A percentile compares a stretch with the other conserved stretches of the same genome.
These are phyloP conservation scores for Scaptomyza tumidula DNA, from an alignment of 2,888 invertebrate genomes.

Conservation along the genomic window DNA sequence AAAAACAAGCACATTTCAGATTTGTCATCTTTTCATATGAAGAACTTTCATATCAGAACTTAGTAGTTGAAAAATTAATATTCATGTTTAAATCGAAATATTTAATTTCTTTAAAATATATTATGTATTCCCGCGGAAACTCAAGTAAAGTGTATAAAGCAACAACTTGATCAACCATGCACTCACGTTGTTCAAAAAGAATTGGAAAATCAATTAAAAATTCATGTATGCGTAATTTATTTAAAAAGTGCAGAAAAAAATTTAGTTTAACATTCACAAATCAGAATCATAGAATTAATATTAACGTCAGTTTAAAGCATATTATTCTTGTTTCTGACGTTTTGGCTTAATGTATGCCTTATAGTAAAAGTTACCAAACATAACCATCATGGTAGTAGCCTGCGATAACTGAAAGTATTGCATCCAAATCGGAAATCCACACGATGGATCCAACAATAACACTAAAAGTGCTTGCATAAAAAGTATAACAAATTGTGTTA, in stretches of 20 bases:
- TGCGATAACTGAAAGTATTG: slow-evolving; percentile 86
- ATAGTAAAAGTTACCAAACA: slow-evolving; percentile 87
- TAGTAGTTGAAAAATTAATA: background rate
- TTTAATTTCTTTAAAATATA: background rate
- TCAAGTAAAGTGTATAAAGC: background rate
- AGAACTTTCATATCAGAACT: too few species aligned
- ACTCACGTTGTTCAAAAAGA: background rate
- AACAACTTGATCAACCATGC: background rate
- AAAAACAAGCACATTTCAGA: too few species aligned
- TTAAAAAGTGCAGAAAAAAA: background rate
- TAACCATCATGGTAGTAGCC: slow-evolving; percentile 85
- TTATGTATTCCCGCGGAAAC: background rate
- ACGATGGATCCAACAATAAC: slow-evolving; percentile 84
- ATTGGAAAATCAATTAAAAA: background rate
- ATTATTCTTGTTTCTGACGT: slow-evolving; percentile 11
- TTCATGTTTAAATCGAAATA: background rate
- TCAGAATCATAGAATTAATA: background rate
- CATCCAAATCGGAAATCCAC: slow-evolving; percentile 85
- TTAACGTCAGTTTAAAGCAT: background rate
- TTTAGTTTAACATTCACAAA: background rate
- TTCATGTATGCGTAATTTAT: background rate
- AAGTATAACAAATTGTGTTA: slow-evolving; percentile 88
- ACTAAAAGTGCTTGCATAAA: slow-evolving; percentile 85
- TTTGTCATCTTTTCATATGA: too few species aligned
- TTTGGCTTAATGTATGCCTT: slow-evolving; percentile 35